A percentile compares a stretch with the other conserved stretches of the same genome.
Evolutionary conservation across 2,113 vertebrate genomes (phyloP).

Genomic region (Tringa solitaria): DNA sequence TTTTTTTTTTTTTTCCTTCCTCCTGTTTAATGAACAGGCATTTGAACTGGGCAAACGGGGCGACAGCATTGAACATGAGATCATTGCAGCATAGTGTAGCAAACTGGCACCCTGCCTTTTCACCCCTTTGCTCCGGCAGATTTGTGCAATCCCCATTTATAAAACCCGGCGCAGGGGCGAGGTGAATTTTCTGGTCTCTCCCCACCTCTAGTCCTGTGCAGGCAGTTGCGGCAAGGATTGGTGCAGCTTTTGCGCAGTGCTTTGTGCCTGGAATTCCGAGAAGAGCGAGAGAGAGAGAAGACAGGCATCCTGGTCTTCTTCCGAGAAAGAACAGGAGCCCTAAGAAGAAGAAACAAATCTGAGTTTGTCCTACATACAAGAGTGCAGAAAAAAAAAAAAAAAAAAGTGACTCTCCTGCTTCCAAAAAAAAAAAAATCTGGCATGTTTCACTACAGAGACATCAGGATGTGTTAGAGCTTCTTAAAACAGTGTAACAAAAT

Average conservation of each 20-base stretch:
- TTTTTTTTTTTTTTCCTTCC: not conserved
- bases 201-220: constrained; percentile 70
- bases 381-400: constrained; percentile 47
- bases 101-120: constrained; percentile 82
- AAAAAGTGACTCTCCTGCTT: constrained; percentile 56
- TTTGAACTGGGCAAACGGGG: constrained; percentile 74
- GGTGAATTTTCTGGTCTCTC: constrained; percentile 77
- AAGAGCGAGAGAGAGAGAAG: constrained; percentile 67
- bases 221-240: constrained; percentile 75
- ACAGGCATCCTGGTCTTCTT: constrained; percentile 64
- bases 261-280: constrained; percentile 81
- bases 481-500: constrained; percentile 62
- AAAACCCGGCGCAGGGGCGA: constrained; percentile 66
- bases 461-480: constrained; percentile 67
- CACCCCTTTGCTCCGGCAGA: constrained; percentile 77
- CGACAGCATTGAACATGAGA: constrained; percentile 74
- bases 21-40: constrained; percentile 68
- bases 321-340: constrained; percentile 68
- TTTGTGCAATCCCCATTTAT: constrained; percentile 73
- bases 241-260: constrained; percentile 77
- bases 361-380: constrained; percentile 71
- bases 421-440: constrained; percentile 58
- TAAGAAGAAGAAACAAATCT: constrained; percentile 65
- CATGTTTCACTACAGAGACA: constrained; percentile 69
- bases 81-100: constrained; percentile 82